Evolutionary conservation across 2,113 vertebrate genomes (phyloP).

Genomic region (Phainopepla nitens): DNA sequence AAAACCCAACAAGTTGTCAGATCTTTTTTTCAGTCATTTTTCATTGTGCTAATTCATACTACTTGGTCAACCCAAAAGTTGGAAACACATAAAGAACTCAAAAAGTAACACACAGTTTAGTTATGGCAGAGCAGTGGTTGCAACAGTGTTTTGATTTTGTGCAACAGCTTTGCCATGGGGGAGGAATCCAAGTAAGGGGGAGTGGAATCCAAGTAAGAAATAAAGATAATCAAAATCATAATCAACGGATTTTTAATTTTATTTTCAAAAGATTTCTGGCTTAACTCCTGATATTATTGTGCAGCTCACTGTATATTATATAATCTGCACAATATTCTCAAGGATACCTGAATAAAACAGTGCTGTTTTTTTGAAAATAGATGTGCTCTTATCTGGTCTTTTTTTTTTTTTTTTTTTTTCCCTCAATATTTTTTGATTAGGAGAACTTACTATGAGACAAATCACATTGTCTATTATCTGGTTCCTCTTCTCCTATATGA

Average conservation of each 20-base stretch:
- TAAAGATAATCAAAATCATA: background rate
- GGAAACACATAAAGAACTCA: background rate
- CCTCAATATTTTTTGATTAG: background rate
- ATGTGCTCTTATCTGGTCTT: background rate
- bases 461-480: background rate
- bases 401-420: background rate
- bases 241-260: background rate
- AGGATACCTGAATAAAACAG: background rate
- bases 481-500: conserved; percentile 2
- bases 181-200: background rate
- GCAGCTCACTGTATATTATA: background rate
- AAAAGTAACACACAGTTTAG: background rate
- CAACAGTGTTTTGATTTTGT: background rate
- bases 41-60: background rate
- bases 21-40: background rate
- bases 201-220: background rate
- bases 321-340: background rate
- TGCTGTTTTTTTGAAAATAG: background rate
- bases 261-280: background rate
- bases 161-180: background rate
- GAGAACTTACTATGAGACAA: background rate
- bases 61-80: background rate
- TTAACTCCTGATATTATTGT: background rate
- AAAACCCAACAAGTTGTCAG: background rate
- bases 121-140: background rate